These are phyloP conservation scores for Amphipyra tragopoginis DNA, from an alignment of 2,888 invertebrate species.

Conservation along the genomic window DNA sequence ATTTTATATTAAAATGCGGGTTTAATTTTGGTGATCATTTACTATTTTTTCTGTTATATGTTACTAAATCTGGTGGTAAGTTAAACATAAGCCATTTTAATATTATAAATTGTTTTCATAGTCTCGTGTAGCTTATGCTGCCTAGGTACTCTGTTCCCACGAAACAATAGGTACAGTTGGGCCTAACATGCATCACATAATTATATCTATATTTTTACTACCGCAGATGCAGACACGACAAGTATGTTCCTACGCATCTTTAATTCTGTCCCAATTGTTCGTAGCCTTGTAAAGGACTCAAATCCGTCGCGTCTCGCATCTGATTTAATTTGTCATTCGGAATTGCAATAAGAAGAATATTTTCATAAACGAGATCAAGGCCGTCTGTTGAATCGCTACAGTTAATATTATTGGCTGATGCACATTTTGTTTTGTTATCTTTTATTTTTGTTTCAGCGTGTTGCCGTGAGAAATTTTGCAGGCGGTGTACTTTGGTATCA, in stretches of 20 bases:
- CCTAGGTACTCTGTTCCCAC: too few relatives aligned
- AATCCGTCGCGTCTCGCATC: constrained; percentile 22
- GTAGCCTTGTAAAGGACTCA: constrained; percentile 53
- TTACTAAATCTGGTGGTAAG: too few relatives aligned
- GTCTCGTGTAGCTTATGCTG: too few relatives aligned
- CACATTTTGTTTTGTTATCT: constrained; percentile 17
- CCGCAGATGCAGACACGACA: not conserved
- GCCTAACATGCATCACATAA: too few relatives aligned
- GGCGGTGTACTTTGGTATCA: constrained; percentile 13
- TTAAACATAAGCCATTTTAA: too few relatives aligned
- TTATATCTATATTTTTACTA: too few relatives aligned
- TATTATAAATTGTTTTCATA: too few relatives aligned
- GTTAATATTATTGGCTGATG: constrained; percentile 40
- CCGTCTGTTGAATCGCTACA: constrained; percentile 33
- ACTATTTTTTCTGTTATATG: too few relatives aligned
- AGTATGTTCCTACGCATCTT: not conserved
- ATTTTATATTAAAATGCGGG: too few relatives aligned
- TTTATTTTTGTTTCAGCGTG: constrained; percentile 30
- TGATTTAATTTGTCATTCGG: constrained; percentile 47
- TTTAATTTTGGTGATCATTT: too few relatives aligned
- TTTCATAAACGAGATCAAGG: constrained; percentile 58
- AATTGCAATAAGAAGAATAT: constrained; percentile 39
- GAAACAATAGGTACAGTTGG: too few relatives aligned
- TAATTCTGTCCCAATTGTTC: constrained; percentile 45
- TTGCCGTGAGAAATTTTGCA: constrained; percentile 32